phyloP scores from a whole-genome alignment of 2,113 vertebrate species.

The Mohoua ochrocephala region DNA sequence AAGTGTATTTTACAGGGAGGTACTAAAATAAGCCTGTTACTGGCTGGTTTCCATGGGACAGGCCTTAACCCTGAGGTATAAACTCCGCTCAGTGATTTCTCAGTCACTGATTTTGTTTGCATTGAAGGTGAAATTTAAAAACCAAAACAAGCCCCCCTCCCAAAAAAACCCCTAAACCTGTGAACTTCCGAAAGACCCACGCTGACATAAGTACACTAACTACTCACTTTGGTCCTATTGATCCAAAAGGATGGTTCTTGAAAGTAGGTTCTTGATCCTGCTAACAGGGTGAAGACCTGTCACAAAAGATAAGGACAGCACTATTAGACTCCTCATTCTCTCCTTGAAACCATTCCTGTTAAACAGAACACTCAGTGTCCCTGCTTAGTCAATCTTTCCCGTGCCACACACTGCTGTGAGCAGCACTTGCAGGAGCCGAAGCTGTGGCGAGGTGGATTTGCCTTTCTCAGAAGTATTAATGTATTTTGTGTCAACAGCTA shows the following conservation, averaged over 20 bases:
- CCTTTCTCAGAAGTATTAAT: background rate
- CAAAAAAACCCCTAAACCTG: background rate
- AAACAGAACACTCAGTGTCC: background rate
- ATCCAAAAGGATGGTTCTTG: background rate
- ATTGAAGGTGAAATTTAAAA: background rate
- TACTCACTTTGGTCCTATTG: background rate
- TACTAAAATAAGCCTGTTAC: background rate
- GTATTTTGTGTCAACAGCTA: background rate
- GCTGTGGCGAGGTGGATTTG: background rate
- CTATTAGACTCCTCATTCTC: accelerated
- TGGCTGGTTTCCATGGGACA: background rate
- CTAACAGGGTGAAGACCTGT: background rate
- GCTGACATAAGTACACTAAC: background rate
- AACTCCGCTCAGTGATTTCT: background rate
- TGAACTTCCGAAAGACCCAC: background rate
- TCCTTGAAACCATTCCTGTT: background rate
- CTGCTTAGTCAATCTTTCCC: background rate
- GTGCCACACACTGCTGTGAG: accelerated
- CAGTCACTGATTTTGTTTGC: background rate
- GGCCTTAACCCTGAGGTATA: background rate
- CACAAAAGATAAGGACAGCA: background rate
- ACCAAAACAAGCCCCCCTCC: accelerated
- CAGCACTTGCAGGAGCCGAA: background rate
- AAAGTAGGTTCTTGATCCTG: background rate
- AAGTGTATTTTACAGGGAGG: background rate